These are phyloP conservation scores for Cyphomyrus plagiostoma DNA, from an alignment of 2,113 vertebrate species.

Conservation along the genomic window DNA sequence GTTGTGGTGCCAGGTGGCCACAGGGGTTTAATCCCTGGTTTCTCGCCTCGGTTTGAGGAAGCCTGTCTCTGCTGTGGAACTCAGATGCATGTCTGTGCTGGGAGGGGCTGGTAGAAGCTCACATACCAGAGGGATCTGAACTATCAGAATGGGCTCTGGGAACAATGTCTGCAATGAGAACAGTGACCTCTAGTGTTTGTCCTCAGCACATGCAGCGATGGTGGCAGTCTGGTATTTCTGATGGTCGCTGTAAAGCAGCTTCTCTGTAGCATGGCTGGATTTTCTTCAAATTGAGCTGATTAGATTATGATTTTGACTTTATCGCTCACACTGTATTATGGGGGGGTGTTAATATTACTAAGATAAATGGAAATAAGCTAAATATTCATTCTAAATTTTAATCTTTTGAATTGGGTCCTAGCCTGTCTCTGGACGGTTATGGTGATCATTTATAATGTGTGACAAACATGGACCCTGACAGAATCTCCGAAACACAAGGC, in stretches of 20 bases:
- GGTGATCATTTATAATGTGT: neutral
- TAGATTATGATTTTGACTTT: neutral
- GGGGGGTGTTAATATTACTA: neutral
- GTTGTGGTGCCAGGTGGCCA: neutral
- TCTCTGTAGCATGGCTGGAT: neutral
- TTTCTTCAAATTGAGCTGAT: neutral
- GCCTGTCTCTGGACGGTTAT: neutral
- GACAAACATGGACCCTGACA: neutral
- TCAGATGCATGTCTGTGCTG: neutral
- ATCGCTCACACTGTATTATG: neutral
- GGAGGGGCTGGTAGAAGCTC: neutral
- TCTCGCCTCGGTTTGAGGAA: neutral
- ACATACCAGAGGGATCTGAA: neutral
- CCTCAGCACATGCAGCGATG: neutral
- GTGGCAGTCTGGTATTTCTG: neutral
- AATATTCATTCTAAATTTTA: neutral
- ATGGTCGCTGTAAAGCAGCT: neutral
- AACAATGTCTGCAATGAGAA: neutral
- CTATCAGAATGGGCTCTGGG: neutral
- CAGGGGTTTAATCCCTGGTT: constrained; percentile 3
- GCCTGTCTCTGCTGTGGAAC: neutral
- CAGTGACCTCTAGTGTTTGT: neutral
- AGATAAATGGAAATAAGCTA: neutral
- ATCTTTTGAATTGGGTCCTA: neutral
- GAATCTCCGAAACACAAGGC: neutral